Evolutionary conservation across 2,888 invertebrate genomes (phyloP).

Genomic region (Metellina segmentata): DNA sequence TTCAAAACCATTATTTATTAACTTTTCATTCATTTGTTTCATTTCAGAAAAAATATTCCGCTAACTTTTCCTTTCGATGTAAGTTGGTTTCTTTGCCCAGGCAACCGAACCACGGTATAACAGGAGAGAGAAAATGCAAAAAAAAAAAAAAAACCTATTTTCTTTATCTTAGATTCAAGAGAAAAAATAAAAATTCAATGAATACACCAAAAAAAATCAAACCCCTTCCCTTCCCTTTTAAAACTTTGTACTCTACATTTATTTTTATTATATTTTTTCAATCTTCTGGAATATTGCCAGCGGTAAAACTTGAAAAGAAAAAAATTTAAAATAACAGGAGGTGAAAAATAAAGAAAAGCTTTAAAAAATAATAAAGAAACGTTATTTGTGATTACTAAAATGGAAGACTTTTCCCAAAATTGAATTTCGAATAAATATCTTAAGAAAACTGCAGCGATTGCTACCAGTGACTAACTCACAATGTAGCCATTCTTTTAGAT

Average conservation of each 20-base stretch:
- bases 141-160: constrained; percentile 5
- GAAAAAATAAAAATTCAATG: constrained; percentile 52
- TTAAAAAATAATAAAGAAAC: constrained; percentile 34
- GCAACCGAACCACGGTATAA: constrained; percentile 13
- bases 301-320: not conserved
- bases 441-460: constrained; percentile 10
- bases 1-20: constrained; percentile 17
- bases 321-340: not conserved
- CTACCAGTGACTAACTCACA: not conserved
- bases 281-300: constrained; percentile 13
- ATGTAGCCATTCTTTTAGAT: too few species aligned
- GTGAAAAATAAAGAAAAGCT: constrained; percentile 9
- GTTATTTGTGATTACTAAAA: constrained; percentile 64
- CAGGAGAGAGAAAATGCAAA: constrained; percentile 9
- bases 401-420: constrained; percentile 51
- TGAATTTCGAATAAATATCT: constrained; percentile 66
- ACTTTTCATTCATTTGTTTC: not conserved
- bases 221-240: constrained; percentile 28
- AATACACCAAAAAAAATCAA: constrained; percentile 22
- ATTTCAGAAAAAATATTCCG: constrained; percentile 9
- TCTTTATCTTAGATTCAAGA: constrained; percentile 53
- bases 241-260: constrained; percentile 37
- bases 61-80: constrained; percentile 31
- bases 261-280: constrained; percentile 18
- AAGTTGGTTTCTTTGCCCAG: constrained; percentile 35